Evolutionary conservation across 1,140 invertebrate genomes (phyloP), one percentile per base, ranked within the genome.

Genomic region (Metopolophium dirhodum): DNA sequence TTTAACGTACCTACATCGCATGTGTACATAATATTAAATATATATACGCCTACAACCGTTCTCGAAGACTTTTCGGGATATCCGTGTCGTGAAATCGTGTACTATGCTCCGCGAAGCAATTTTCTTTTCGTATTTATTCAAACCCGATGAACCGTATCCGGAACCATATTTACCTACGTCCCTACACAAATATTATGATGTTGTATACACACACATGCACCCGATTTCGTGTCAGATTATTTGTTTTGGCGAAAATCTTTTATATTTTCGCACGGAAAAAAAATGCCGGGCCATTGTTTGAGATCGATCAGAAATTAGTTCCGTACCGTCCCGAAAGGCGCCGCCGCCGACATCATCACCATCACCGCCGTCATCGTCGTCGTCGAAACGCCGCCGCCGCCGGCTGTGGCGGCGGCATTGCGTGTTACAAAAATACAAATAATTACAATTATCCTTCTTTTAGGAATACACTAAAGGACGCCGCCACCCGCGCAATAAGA

Each of bases 401-500:
- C 41, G 83, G 22, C 37, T 9, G 83, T 6, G 30, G 85, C 45
- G 30, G 30, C 87, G 87, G 87, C 87, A 54, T 88, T 51, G 87
- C 87, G 87, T 88, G 87, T 54, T 88, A n/a, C n/a, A 20, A 87
- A 7, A 88, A 88, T 54, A 87, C 86, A 87, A 87, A 87, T 87
- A 18, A 87, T 85, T 54, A 88, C 87, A 88, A 88, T 88, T 51
- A 88, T 88, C 87, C 47, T 88, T 88, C 47, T 88, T 54, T 51
- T 54, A 54, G 30, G 18, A 54, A 54, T 35, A 86, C 47, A 51
- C 87, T 35, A 88, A 88, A 88, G 87, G 20, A 88, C 87, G 87
- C 87, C 87, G 87, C 87, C 87, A 88, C 87, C 87, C 87, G 87
- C 87, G 87, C 87, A 88, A 88, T 88, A 88, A 88, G 87, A 88